phyloP scores from a whole-genome alignment of 2,113 vertebrate species.

The Tragelaphus buxtoni region DNA sequence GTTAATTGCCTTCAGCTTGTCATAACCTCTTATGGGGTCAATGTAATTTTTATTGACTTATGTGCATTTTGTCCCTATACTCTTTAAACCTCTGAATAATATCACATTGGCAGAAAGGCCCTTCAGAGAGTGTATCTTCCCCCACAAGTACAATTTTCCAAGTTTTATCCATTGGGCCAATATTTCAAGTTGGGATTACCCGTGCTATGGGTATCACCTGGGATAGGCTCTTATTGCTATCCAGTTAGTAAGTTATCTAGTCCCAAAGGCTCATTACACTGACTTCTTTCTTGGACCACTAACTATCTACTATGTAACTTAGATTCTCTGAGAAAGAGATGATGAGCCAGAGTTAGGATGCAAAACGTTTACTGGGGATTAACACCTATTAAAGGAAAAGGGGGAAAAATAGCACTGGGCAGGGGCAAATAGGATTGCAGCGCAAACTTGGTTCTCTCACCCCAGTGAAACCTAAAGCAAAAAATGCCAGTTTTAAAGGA shows the following conservation, averaged over 20 bases:
- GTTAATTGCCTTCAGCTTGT: background rate
- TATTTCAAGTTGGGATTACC: background rate
- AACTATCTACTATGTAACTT: background rate
- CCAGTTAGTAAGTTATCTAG: background rate
- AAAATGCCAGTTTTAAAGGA: background rate
- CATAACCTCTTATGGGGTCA: background rate
- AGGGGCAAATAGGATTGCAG: background rate
- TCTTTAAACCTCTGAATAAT: background rate
- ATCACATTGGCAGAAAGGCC: background rate
- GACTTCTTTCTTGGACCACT: background rate
- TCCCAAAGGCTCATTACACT: background rate
- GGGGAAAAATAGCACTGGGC: background rate
- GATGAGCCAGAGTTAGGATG: background rate
- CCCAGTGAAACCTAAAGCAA: background rate
- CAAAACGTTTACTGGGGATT: background rate
- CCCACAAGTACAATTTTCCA: background rate
- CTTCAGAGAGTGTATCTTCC: background rate
- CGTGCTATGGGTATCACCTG: background rate
- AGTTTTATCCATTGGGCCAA: background rate
- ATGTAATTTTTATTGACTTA: background rate
- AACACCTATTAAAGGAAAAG: background rate
- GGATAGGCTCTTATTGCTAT: too few relatives aligned
- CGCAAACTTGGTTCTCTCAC: background rate
- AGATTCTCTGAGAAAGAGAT: background rate
- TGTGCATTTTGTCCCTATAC: background rate